A percentile compares a stretch with the other conserved stretches of the same genome.
Conservation (phyloP, 2,797 vertebrate genomes). For the Phalanger gymnotis region DNA sequence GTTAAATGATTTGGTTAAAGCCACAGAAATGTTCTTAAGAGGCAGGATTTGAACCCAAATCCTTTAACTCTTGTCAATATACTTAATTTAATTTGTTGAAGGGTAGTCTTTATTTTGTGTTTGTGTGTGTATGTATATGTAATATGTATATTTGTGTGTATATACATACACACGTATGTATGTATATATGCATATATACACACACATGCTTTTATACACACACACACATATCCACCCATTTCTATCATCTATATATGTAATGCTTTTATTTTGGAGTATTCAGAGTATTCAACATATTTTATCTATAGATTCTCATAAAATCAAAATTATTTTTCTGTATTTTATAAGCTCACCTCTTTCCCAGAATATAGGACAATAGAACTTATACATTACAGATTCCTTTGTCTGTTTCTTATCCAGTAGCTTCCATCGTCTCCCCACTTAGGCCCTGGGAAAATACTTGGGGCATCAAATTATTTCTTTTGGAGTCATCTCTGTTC, state of each 20-base stretch:
- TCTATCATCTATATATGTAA: background rate
- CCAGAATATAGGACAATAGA: background rate
- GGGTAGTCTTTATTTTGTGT: background rate
- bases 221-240: too few species aligned
- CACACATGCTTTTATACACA: too few species aligned
- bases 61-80: background rate
- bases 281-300: background rate
- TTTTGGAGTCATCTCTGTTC: background rate
- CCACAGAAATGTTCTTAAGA: background rate
- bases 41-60: background rate
- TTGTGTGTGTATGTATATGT: background rate
- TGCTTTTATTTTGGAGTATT: background rate
- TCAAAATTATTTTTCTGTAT: background rate
- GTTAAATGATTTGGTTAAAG: background rate
- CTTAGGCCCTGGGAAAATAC: background rate
- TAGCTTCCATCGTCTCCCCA: background rate
- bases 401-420: background rate
- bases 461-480: background rate
- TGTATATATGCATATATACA: too few species aligned
- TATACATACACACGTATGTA: too few species aligned
- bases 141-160: too few species aligned
- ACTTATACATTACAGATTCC: background rate
- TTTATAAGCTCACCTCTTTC: background rate
- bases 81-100: background rate
- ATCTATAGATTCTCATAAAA: background rate